phyloP scores from a whole-genome alignment of 2,797 vertebrate genomes.

The Squalus acanthias region DNA sequence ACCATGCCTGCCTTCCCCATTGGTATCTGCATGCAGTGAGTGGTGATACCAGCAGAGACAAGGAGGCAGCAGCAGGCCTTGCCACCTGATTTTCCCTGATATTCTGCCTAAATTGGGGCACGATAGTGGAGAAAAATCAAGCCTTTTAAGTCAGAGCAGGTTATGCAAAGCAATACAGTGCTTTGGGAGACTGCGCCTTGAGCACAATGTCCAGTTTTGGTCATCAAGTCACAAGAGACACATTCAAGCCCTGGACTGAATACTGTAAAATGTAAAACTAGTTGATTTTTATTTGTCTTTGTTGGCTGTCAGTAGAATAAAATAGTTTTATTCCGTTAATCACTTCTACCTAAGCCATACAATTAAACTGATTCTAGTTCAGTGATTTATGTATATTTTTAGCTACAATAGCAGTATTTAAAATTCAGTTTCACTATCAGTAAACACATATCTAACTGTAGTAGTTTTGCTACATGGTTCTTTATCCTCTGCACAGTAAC shows the following conservation, averaged over 20 bases:
- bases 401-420: slow-evolving; percentile 18
- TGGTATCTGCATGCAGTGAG: not conserved
- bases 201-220: not conserved
- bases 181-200: not conserved
- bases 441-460: slow-evolving; percentile 27
- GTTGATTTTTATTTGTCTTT: not conserved
- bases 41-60: not conserved
- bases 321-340: slow-evolving; percentile 6
- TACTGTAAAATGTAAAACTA: slow-evolving; percentile 21
- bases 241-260: not conserved
- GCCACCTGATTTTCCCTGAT: not conserved
- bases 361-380: slow-evolving; percentile 25
- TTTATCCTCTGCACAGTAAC: slow-evolving; percentile 7
- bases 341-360: slow-evolving; percentile 26
- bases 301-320: slow-evolving; percentile 21
- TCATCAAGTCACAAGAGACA: not conserved
- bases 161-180: not conserved
- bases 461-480: slow-evolving; percentile 23
- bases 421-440: slow-evolving; percentile 33
- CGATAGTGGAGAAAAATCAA: not conserved
- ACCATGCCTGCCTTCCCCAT: not conserved
- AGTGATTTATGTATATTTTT: slow-evolving; percentile 26
- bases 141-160: not conserved
- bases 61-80: not conserved
- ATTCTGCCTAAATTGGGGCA: not conserved